phyloP scores from a whole-genome alignment of 2,888 invertebrate species.

The Machimus rusticus region DNA sequence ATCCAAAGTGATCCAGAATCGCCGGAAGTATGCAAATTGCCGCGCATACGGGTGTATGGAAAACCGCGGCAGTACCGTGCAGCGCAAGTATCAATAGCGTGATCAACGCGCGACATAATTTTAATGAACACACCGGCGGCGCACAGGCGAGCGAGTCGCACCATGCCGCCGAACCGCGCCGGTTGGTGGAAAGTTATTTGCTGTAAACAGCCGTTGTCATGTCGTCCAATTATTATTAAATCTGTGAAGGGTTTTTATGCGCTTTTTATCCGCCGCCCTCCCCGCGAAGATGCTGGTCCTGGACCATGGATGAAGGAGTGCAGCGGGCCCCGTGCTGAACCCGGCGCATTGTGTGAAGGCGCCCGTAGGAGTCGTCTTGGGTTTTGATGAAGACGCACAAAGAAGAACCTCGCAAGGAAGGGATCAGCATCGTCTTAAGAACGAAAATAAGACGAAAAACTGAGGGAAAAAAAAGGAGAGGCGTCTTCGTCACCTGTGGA shows the following conservation, averaged over 20 bases:
- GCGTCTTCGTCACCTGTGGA: neutral
- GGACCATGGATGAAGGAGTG: neutral
- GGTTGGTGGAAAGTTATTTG: conserved; percentile 28
- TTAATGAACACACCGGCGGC: conserved; percentile 5
- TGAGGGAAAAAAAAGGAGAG: neutral
- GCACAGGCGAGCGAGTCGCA: neutral
- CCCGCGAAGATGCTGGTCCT: neutral
- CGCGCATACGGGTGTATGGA: neutral
- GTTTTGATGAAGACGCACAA: conserved; percentile 37
- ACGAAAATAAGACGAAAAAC: neutral
- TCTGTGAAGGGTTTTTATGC: conserved; percentile 5
- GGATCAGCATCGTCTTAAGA: conserved; percentile 18
- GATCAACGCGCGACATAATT: conserved; percentile 16
- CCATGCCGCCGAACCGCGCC: neutral
- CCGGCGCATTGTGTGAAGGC: conserved; percentile 17
- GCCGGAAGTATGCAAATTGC: neutral
- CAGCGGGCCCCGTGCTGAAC: neutral
- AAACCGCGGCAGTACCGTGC: neutral
- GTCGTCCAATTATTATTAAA: conserved; percentile 33
- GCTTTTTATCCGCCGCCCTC: neutral
- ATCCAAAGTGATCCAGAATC: neutral
- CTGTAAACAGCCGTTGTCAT: conserved; percentile 34
- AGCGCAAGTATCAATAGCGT: conserved; percentile 14
- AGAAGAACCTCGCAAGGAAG: conserved; percentile 34
- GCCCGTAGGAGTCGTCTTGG: conserved; percentile 9